Percentiles rank a stretch among this genome's conserved stretches.
These are phyloP conservation scores for Athalia circularis DNA, from an alignment of 2,888 invertebrate species.

Conservation along the genomic window DNA sequence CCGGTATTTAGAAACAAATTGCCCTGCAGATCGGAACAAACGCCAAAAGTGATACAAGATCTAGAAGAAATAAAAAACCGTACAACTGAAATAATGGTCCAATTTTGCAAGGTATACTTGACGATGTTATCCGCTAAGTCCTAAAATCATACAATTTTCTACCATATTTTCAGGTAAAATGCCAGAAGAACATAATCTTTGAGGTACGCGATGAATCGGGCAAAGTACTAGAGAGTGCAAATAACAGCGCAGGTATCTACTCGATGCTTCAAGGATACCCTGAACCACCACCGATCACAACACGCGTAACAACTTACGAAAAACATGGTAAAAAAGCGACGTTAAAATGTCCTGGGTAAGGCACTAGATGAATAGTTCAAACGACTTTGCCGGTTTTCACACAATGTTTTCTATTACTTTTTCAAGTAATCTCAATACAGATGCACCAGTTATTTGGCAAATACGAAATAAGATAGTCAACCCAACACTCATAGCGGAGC, in stretches of 20 bases:
- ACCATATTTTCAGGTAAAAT: slow-evolving; percentile 69
- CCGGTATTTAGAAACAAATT: slow-evolving; percentile 76
- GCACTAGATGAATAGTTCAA: slow-evolving; percentile 41
- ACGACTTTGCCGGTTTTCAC: neutral
- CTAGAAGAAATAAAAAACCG: slow-evolving; percentile 72
- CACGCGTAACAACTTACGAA: slow-evolving; percentile 72
- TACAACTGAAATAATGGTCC: slow-evolving; percentile 77
- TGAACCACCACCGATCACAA: slow-evolving; percentile 72
- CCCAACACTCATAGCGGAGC: slow-evolving; percentile 74
- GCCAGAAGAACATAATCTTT: slow-evolving; percentile 75
- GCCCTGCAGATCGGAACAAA: slow-evolving; percentile 78
- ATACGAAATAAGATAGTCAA: slow-evolving; percentile 75
- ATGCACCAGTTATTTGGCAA: slow-evolving; percentile 78
- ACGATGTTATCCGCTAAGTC: neutral
- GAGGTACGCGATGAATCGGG: slow-evolving; percentile 76
- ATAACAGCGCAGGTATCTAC: slow-evolving; percentile 80
- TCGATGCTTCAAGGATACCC: slow-evolving; percentile 76
- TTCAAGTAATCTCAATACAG: slow-evolving; percentile 75
- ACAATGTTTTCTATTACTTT: slow-evolving; percentile 37
- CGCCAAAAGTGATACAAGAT: slow-evolving; percentile 73
- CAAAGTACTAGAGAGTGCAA: slow-evolving; percentile 77
- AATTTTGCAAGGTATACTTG: slow-evolving; percentile 75
- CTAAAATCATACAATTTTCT: neutral
- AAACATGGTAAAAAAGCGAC: slow-evolving; percentile 68
- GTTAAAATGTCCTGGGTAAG: slow-evolving; percentile 76